Base-by-base conservation (phyloP, 2,888 invertebrate genomes). In the Tenthredo notha region DNA sequence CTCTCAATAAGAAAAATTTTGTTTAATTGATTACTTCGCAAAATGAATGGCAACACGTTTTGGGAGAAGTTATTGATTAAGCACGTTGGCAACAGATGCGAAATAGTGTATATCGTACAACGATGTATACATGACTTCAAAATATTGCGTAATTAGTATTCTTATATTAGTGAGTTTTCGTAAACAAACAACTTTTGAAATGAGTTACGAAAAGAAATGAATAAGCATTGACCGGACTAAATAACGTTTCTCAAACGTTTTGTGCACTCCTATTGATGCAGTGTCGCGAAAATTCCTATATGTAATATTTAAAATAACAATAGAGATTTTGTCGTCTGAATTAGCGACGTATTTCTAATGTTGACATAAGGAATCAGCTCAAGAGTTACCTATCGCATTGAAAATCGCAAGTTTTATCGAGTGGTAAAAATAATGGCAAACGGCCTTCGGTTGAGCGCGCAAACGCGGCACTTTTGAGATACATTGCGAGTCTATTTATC, bases 401-500 rank as follows among this genome's bases (percentile, higher is more conserved):
- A 74, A 74, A 43, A 74, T 43, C 10, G n/a, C 40, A 74, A 43
- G 67, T 50, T 83, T 83, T 43, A 12, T 29, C 47, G 21, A 43
- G 83, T 83, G 83, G 7, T 83, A 67, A 67, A 83, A 83, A 83
- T 83, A 83, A 83, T 83, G 33, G 29, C n/a, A 29, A 83, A 43
- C 33, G 83, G 47, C 83, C 83, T 83, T 83, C 58, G 67, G n/a
- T n/a, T n/a, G 37, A 82, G 43, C 87, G 89, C 89, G 89, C 89
- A 90, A 87, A 72, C 88, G 89, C 89, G 82, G 85, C 80, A 85
- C 84, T 87, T 89, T 90, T 86, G 88, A 89, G 82, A 85, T 74
- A 47, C 65, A 58, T 40, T 77, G 67, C 50, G 65, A 85, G 85
- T 88, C 88, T 91, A 91, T 91, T 89, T 90, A 89, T 87, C 86